phyloP scores from a whole-genome alignment of 2,113 vertebrate species.

The Cervus canadensis region DNA sequence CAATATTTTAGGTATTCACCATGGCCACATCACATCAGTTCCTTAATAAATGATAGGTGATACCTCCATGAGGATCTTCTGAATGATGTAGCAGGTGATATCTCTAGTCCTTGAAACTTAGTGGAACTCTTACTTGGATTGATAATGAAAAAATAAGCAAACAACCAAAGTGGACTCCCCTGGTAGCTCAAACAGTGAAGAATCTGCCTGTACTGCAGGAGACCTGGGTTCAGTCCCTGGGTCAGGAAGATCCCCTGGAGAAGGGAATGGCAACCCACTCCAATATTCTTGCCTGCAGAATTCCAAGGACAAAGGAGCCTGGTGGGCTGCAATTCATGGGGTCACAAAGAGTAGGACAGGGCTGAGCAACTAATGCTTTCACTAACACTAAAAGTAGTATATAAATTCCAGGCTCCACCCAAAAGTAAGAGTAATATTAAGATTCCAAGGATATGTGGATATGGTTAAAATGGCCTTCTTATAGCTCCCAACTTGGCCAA shows the following conservation, averaged over 20 bases:
- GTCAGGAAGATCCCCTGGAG: not conserved
- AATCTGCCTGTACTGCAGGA: not conserved
- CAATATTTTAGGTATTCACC: not conserved
- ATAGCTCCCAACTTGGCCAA: not conserved
- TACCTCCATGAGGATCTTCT: not conserved
- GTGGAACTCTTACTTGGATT: not conserved
- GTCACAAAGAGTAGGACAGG: not conserved
- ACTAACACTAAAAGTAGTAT: not conserved
- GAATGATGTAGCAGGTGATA: not conserved
- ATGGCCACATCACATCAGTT: not conserved
- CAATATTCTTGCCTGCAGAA: not conserved
- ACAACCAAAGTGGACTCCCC: not conserved
- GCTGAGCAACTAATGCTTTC: not conserved
- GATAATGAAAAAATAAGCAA: not conserved
- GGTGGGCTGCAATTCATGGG: not conserved
- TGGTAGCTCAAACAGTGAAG: not conserved
- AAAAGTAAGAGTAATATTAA: not conserved
- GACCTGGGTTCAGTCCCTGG: not conserved
- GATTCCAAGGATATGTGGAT: not conserved
- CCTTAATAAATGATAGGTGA: not conserved
- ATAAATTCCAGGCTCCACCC: not conserved
- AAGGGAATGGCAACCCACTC: not conserved
- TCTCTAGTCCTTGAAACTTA: not conserved
- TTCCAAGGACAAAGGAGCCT: not conserved
- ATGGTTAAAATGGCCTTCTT: not conserved